These are phyloP conservation scores for Drosophila nikananu DNA, from an alignment of 1,140 invertebrate genomes.

Conservation along the genomic window DNA sequence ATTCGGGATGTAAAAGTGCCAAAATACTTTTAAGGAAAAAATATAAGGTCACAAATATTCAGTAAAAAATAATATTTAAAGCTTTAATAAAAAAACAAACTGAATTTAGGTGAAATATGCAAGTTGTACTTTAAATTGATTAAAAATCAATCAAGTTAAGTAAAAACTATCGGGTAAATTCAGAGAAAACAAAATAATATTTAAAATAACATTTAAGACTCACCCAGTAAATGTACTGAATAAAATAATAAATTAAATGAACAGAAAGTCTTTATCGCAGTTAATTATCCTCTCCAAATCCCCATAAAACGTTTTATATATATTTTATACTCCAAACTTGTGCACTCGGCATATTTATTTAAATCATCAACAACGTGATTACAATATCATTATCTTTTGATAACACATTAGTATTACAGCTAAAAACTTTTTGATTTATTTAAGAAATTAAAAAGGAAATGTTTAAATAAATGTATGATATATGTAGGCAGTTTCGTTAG, in stretches of 20 bases:
- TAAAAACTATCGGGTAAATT: background rate
- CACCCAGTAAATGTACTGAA: background rate
- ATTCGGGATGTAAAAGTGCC: background rate
- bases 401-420: background rate
- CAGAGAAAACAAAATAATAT: background rate
- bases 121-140: background rate
- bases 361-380: background rate
- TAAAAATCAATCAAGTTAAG: background rate
- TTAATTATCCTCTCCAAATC: background rate
- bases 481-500: background rate
- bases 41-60: background rate
- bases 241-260: background rate
- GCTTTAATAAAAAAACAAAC: background rate
- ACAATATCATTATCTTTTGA: background rate
- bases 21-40: background rate
- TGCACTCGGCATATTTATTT: background rate
- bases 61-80: background rate
- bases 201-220: background rate
- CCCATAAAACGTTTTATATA: background rate
- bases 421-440: background rate
- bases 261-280: background rate
- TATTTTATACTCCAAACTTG: background rate
- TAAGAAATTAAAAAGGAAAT: background rate
- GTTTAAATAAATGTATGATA: constrained; percentile 2
- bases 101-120: background rate